Conservation (phyloP, 2,113 vertebrate species). For the Mellivora capensis region DNA sequence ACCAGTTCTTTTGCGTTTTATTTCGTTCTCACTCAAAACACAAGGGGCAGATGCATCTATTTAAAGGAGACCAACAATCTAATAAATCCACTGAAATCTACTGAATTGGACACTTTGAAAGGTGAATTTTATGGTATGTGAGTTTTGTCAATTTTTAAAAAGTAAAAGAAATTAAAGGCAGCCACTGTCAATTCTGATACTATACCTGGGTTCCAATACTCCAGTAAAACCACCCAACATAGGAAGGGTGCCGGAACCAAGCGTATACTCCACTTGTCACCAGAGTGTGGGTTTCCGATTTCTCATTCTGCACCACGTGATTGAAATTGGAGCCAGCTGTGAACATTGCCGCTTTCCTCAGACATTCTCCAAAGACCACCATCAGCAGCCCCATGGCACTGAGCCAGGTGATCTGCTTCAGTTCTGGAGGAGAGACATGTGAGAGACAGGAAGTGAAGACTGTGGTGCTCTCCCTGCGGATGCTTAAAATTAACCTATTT, state of each 20-base stretch:
- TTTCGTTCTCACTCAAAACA: fast-evolving
- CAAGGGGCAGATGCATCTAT: neutral
- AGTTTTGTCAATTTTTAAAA: neutral
- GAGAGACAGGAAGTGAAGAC: neutral
- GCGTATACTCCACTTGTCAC: conserved; percentile 95
- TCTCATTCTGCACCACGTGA: conserved; percentile 98
- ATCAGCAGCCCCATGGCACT: conserved; percentile 92
- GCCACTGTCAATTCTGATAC: fast-evolving
- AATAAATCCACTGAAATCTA: neutral
- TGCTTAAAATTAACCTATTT: neutral
- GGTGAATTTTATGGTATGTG: neutral
- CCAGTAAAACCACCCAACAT: conserved; percentile 99
- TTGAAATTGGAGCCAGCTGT: conserved; percentile 99
- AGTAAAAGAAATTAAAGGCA: neutral
- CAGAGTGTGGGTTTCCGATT: conserved; percentile 93
- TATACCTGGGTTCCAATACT: conserved; percentile 97
- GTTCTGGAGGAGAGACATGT: conserved; percentile 80
- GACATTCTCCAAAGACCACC: conserved; percentile 94
- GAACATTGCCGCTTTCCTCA: conserved; percentile 96
- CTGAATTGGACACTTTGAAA: neutral
- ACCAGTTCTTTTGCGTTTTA: neutral
- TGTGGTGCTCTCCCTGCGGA: fast-evolving
- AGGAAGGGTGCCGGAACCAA: conserved; percentile 95
- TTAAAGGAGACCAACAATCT: neutral
- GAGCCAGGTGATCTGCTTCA: conserved; percentile 94